Conservation (phyloP, 2,113 vertebrate species). For the Peromyscus leucopus region DNA sequence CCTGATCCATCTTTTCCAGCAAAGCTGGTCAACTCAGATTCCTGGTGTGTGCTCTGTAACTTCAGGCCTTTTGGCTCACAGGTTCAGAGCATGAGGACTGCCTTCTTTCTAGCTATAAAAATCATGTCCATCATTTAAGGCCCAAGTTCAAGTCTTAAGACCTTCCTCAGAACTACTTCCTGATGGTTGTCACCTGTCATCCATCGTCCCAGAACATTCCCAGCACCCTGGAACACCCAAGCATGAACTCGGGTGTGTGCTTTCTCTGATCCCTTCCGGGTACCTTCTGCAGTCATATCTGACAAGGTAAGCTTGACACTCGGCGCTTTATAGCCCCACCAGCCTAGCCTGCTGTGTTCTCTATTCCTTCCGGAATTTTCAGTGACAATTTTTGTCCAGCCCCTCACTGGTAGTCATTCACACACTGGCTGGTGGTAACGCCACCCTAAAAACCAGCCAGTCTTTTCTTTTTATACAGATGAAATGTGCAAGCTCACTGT, state of each 20-base stretch:
- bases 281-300: background rate
- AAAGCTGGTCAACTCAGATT: background rate
- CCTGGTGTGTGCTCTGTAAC: background rate
- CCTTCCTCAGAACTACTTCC: conserved; percentile 46
- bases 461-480: background rate
- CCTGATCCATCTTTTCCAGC: background rate
- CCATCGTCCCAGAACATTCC: background rate
- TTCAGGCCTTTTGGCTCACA: background rate
- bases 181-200: conserved; percentile 23
- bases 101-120: conserved; percentile 35
- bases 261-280: background rate
- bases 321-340: rapidly evolving
- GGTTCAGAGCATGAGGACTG: background rate
- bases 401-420: background rate
- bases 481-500: background rate
- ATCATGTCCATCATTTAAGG: background rate
- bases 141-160: conserved; percentile 49
- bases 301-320: background rate
- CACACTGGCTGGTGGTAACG: background rate
- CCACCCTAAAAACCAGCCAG: conserved; percentile 24
- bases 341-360: background rate
- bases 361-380: background rate
- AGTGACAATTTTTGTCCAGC: background rate
- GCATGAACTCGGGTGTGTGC: conserved; percentile 12
- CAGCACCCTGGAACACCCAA: background rate